Evolutionary conservation across 2,888 invertebrate species (phyloP), one percentile per base, ranked within the genome.

Genomic region (Colletes collaris): DNA sequence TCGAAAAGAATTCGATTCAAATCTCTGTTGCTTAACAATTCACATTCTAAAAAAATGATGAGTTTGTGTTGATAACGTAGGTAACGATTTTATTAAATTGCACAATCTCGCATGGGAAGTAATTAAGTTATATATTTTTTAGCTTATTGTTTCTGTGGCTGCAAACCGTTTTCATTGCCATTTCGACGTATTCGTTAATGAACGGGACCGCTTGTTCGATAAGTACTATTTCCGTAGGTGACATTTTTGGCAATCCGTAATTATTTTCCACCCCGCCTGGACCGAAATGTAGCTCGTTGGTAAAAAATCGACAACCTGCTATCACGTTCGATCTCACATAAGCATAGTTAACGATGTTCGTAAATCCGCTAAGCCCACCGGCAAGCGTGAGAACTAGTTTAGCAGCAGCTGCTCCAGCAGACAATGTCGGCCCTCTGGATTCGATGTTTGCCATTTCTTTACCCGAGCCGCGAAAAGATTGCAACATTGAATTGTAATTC

Each of bases 271-370:
- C 74, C 0, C 92, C 92, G 5, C 73, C 75, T 0, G 78, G 77
- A 3, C 92, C 92, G 49, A 92, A 89, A 67, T 87, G 82, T 27
- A 92, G 66, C 77, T 90, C 85, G 63, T 66, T 89, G 0, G 90
- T 85, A 71, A 92, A 91, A 72, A 85, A 92, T 49, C 88, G 86
- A 68, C 92, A 92, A 7, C 84, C 68, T 8, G 91, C 90, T 10
- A 92, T 58, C 46, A 88, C 86, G 52, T 90, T 89, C 52, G 92
- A 89, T 69, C 89, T 86, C 0, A 91, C 89, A 76, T 87, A 92
- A 16, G 90, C 92, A 70, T 87, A 89, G 6, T 87, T 73, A 19
- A 83, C 72, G n/a, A 88, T 81, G 69, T 86, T 86, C 0, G 84
- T 75, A n/a, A 83, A 75, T 8, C 89, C 90, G 46, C 64, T 79